Evolutionary conservation across 2,797 vertebrate genomes (phyloP).

Genomic region (Coregonus sp.): DNA sequence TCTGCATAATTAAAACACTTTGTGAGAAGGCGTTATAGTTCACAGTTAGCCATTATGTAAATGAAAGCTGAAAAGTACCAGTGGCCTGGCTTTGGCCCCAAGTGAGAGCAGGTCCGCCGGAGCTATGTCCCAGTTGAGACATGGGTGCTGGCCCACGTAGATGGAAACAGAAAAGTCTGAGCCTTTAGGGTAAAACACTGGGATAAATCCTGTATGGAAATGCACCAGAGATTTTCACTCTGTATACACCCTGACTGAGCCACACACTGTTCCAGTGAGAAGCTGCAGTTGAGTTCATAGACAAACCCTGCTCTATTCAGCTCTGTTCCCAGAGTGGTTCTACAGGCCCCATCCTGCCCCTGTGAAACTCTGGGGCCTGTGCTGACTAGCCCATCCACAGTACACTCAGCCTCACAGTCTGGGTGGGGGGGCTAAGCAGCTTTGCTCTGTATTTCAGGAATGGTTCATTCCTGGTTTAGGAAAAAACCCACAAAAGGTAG

Average conservation of each 20-base stretch:
- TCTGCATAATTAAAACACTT: too few relatives aligned
- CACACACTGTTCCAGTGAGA: constrained; percentile 42
- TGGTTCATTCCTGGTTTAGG: background rate
- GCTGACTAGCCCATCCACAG: constrained; percentile 30
- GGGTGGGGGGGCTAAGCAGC: background rate
- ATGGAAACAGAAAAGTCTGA: too few relatives aligned
- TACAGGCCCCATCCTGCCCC: constrained; percentile 8
- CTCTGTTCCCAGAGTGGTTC: background rate
- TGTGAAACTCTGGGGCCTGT: constrained; percentile 38
- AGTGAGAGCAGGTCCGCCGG: too few relatives aligned
- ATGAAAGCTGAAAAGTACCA: too few relatives aligned
- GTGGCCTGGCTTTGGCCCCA: too few relatives aligned
- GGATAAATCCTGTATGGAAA: background rate
- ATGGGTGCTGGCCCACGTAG: too few relatives aligned
- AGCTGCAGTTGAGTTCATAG: constrained; percentile 16
- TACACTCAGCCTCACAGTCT: background rate
- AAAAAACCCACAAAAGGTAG: background rate
- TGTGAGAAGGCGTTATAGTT: too few relatives aligned
- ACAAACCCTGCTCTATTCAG: constrained; percentile 63
- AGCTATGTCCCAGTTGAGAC: too few relatives aligned
- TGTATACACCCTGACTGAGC: background rate
- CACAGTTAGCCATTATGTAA: too few relatives aligned
- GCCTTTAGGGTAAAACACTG: too few relatives aligned
- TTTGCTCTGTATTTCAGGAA: background rate
- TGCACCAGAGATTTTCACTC: background rate